Evolutionary conservation across 2,888 invertebrate genomes (phyloP), one percentile per base, ranked within the genome.

Genomic region (Apamea anceps): DNA sequence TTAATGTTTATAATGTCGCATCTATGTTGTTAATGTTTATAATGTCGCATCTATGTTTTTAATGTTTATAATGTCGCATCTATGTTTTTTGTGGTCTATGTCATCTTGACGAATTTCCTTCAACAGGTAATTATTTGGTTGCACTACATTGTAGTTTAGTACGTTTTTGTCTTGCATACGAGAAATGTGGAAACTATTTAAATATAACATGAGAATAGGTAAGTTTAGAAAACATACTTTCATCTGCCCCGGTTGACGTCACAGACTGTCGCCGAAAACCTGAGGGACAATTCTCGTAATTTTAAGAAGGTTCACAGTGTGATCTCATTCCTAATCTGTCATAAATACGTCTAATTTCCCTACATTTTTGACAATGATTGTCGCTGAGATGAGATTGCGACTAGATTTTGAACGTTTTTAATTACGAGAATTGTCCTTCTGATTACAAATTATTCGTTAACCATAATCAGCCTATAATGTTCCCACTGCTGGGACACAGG

Each of bases 61-160:
- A 32, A 32, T 32, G 32, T 32, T 1, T 32, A 32, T 37, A 37
- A 21, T 32, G 79, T 48, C 80, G 42, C 68, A 5, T 75, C 68
- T 80, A 45, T 13, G 18, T 8, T n/a, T 54, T 71, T 45, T 28
- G 6, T 57, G 66, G 15, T 85, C 86, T 85, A 48, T 66, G 81
- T 1, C 2, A 10, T 48, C 37, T 72, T 51, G n/a, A 66, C 66
- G 72, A 65, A 73, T 75, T 80, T 37, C 65, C 21, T 5, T 12
- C 6, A 4, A 0, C 18, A 13, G 45, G 10, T 81, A 63, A 72
- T 81, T 62, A 81, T 70, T 54, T 65, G 48, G 25, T 65, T 65
- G 3, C 1, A 0, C 28, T 42, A 85, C 74, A 75, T 54, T 85
- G 81, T 71, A 42, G 32, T 62, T 83, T 65, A 83, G 84, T 81